Percentiles rank a stretch among this genome's conserved stretches.
Evolutionary conservation across 2,113 vertebrate genomes (phyloP).

Genomic region (Leuciscus idus): DNA sequence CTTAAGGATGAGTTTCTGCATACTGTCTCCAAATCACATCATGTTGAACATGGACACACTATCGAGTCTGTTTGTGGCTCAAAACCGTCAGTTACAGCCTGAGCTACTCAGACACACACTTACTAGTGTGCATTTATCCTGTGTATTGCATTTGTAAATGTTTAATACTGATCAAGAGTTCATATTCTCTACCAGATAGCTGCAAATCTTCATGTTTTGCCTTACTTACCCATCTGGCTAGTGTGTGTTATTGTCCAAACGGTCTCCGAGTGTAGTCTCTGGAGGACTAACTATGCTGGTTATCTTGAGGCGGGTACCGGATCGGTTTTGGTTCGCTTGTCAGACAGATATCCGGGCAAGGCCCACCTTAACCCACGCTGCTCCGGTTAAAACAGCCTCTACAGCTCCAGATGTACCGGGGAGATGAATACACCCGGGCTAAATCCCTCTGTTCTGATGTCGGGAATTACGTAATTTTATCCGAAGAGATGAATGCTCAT

Average conservation of each 20-base stretch:
- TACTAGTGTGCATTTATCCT: background rate
- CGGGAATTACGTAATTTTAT: constrained; percentile 41
- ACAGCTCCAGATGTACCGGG: background rate
- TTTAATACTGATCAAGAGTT: background rate
- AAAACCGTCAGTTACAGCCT: background rate
- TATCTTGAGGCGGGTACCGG: constrained; percentile 16
- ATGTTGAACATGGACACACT: background rate
- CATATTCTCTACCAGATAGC: background rate
- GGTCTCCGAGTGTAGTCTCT: constrained; percentile 21
- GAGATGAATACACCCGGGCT: constrained; percentile 4
- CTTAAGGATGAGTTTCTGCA: background rate
- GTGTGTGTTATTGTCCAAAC: background rate
- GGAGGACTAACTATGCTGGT: constrained; percentile 11
- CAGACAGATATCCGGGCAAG: constrained; percentile 66
- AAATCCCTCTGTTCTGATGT: constrained; percentile 27
- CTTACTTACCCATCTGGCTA: constrained; percentile 41
- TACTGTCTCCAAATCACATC: background rate
- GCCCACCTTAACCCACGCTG: constrained; percentile 65
- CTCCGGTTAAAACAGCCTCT: constrained; percentile 44
- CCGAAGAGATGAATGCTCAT: constrained; percentile 28
- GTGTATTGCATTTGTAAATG: background rate
- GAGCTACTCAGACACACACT: background rate
- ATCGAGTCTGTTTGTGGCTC: background rate
- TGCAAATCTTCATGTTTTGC: background rate
- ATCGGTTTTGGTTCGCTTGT: constrained; percentile 60